Conservation (phyloP, 2,113 vertebrate genomes). For the Paradoxurus hermaphroditus region DNA sequence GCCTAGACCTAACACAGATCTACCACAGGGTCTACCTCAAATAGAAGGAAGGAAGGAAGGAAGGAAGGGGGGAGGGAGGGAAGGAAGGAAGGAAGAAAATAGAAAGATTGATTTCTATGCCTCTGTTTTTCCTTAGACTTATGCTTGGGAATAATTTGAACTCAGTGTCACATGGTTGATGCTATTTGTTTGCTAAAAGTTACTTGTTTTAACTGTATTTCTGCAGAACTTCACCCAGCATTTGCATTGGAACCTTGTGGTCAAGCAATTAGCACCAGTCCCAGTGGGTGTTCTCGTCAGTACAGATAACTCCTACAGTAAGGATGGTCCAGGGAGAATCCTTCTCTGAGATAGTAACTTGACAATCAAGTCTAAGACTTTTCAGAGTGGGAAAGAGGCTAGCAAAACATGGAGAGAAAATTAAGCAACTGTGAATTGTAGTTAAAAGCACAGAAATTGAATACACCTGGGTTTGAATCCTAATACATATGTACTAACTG, state of each 20-base stretch:
- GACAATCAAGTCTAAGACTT: neutral
- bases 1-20: no score
- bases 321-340: neutral
- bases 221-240: neutral
- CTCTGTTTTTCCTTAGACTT: neutral
- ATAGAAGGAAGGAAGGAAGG: neutral
- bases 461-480: neutral
- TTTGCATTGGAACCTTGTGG: neutral
- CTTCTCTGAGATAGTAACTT: neutral
- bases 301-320: neutral
- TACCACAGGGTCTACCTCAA: no score
- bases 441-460: neutral
- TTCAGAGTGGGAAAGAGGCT: neutral
- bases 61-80: no score
- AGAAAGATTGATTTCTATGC: neutral
- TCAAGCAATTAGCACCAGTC: neutral
- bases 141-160: neutral
- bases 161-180: neutral
- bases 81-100: neutral
- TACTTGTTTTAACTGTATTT: neutral
- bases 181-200: neutral
- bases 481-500: neutral
- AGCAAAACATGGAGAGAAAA: neutral
- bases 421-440: neutral
- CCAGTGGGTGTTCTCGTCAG: neutral